Evolutionary conservation across 92 coral and sea anemone species (phyloP).

Genomic region (Zoanthus solanderi): DNA sequence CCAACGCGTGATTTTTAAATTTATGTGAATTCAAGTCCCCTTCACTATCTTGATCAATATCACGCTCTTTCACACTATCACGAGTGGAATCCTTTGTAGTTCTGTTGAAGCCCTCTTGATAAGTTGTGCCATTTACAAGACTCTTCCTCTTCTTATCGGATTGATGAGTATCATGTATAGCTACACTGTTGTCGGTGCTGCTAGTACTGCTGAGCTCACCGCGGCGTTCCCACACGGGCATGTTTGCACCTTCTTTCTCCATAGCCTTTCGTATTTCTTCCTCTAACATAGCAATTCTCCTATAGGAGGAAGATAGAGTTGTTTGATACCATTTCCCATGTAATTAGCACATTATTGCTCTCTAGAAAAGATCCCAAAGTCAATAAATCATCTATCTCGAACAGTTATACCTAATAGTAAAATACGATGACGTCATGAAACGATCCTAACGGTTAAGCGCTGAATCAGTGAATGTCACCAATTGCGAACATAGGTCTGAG

Average conservation of each 20-base stretch:
- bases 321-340: too few species aligned
- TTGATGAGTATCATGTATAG: neutral
- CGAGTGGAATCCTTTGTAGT: neutral
- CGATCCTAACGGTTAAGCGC: too few species aligned
- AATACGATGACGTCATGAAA: neutral
- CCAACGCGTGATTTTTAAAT: neutral
- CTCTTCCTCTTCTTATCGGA: neutral
- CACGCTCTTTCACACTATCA: neutral
- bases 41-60: neutral
- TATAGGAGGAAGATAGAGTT: neutral
- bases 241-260: constrained; percentile 8
- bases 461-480: too few species aligned
- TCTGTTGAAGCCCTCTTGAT: neutral
- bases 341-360: too few species aligned
- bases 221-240: neutral
- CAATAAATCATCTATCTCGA: neutral
- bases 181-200: neutral
- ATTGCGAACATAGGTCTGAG: too few species aligned
- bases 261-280: constrained; percentile 12
- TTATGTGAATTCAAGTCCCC: neutral
- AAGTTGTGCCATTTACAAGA: neutral
- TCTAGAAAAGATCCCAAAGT: too few species aligned
- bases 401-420: neutral
- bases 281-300: constrained; percentile 22
- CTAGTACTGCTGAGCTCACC: neutral